Evolutionary conservation across 2,113 vertebrate genomes (phyloP).

Genomic region (Phyllostomus hastatus): DNA sequence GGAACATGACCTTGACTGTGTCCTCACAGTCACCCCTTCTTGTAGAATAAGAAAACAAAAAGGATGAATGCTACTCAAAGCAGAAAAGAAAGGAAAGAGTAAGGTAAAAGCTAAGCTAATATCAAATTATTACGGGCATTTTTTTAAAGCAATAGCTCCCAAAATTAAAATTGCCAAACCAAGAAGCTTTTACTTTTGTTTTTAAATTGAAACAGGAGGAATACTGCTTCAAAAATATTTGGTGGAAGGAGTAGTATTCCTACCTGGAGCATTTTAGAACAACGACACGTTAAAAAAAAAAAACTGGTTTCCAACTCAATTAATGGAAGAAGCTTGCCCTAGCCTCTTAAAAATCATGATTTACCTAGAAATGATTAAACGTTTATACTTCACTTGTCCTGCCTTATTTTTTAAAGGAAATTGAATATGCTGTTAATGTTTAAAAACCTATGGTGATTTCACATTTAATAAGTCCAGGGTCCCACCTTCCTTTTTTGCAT

Average conservation of each 20-base stretch:
- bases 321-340: background rate
- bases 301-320: background rate
- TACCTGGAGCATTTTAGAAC: background rate
- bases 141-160: background rate
- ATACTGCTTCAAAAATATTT: background rate
- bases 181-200: background rate
- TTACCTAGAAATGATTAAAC: background rate
- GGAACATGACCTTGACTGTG: background rate
- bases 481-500: background rate
- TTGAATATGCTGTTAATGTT: background rate
- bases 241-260: background rate
- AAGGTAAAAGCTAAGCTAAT: background rate
- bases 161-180: background rate
- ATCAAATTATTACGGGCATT: background rate
- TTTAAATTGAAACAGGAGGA: too few relatives aligned
- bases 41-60: background rate
- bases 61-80: background rate
- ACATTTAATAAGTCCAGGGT: background rate
- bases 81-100: background rate
- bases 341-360: background rate
- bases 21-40: background rate
- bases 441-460: background rate
- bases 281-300: background rate
- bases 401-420: background rate
- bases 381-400: background rate